Base-by-base conservation (phyloP, 2,888 invertebrate genomes). In the Leucophenga montana region DNA sequence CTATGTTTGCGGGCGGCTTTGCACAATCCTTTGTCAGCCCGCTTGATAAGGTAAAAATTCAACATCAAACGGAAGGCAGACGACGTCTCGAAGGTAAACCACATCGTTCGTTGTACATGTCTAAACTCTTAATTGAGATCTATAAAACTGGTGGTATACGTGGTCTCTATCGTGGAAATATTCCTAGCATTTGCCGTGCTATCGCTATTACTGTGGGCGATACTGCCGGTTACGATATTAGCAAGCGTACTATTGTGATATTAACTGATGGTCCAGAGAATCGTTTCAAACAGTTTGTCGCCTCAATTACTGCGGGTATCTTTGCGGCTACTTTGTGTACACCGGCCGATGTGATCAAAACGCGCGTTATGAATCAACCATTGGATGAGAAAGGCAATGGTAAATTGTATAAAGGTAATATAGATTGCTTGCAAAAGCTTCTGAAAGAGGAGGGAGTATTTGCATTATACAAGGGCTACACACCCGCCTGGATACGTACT, bases 311-410 rank as follows among this genome's bases (percentile, higher is more conserved):
- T 71, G 95, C 96, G 0, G 96, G 96, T 0, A 57, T 78, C 2
- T 68, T 69, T 1, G 73, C 73, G 0, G 68, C 72, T 0, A 39
- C 57, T 0, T 18, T 91, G 95, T 73, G 93, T 1, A 95, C 96
- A 0, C 97, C 97, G 0, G 95, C 96, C 0, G 97, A 97, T 88
- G 96, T 97, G 0, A 91, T 97, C 8, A 97, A 97, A 88, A 96
- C 97, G 0, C 89, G 97, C 73, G 91, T 97, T 8, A 97, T 97
- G 97, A 97, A 95, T 89, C 96, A 94, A 86, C 94, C 94, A 0
- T 92, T 67, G 0, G 77, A 72, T 27, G 66, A 70, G 0, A 50
- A 44, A 0, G 78, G 77, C 2, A 59, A 61, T 1, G 77, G 76
- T 1, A 4, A 73, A 14, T 76, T 73, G 33, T 78, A 77, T n/a